Evolutionary conservation across 2,888 invertebrate species (phyloP), one percentile per base, ranked within the genome.

Genomic region (Tetheella fluctuosa): DNA sequence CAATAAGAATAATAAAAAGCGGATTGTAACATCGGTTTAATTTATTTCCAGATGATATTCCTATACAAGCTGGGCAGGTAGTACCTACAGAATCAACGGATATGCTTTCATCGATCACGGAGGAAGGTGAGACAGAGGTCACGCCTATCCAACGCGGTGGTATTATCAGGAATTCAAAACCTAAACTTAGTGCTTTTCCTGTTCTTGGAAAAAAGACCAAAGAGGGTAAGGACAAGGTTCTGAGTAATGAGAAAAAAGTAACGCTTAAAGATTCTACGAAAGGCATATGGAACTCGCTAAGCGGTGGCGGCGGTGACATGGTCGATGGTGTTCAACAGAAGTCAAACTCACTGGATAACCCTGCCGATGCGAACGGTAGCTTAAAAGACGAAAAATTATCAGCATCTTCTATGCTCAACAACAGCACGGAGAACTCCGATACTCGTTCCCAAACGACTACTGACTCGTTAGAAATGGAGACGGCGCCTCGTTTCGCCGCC

Each of bases 21-120:
- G 6, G 3, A 23, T 42, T 39, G n/a, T 42, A 59, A 7, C 15
- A 20, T 48, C n/a, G 8, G n/a, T 34, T 63, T 17, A 55, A 39
- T 65, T 74, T 74, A 59, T 79, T 92, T 94, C 60, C 93, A 97
- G 97, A 97, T 93, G 97, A 97, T 89, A 97, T 97, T 90, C 97
- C 97, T 55, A 97, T 97, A 78, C 97, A 97, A 94, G 94, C 95
- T 56, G 94, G 94, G 13, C 95, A 95, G 79, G 94, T 94, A 55
- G 94, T 94, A 61, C 90, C 94, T 12, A 86, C 89, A 6, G 95
- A 95, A 60, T 92, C 93, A 1, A 93, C 93, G 53, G 93, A 93
- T 63, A 89, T 94, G 76, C 88, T 96, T 42, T 94, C 95, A 54
- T 95, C 96, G 0, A 96, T 96, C 70, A 94, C 94, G 1, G 96